A percentile compares a stretch with the other conserved stretches of the same genome.
Evolutionary conservation across 2,797 vertebrate species (phyloP).

Genomic region (Brachymystax lenok): DNA sequence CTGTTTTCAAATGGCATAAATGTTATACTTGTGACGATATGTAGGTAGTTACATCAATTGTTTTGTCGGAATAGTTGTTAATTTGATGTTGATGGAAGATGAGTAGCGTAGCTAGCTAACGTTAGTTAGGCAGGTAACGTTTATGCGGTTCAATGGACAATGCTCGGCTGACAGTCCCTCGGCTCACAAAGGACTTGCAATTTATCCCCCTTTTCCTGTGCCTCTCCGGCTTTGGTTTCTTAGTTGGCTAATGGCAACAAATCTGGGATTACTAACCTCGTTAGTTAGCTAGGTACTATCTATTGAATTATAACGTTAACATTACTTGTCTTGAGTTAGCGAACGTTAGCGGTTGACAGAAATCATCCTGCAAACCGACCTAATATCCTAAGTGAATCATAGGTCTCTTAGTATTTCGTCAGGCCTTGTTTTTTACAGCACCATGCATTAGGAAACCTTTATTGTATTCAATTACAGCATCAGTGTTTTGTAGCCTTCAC

Average conservation of each 20-base stretch:
- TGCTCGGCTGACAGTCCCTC: neutral
- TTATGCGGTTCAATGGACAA: neutral
- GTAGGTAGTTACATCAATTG: neutral
- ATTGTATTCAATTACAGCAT: neutral
- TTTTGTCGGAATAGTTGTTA: neutral
- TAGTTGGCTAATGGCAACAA: neutral
- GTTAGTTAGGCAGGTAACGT: neutral
- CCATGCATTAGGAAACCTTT: neutral
- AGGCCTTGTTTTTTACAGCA: too few species aligned
- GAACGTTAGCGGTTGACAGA: neutral
- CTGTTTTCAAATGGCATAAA: neutral
- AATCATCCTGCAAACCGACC: neutral
- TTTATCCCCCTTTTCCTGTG: neutral
- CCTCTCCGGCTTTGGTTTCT: neutral
- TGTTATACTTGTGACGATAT: neutral
- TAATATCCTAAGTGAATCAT: neutral
- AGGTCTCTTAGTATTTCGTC: neutral
- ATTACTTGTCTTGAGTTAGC: neutral
- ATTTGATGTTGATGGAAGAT: neutral
- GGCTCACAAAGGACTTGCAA: constrained; percentile 8
- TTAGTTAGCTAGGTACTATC: neutral
- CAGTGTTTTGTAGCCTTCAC: neutral
- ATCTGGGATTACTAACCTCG: neutral
- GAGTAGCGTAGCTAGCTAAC: neutral
- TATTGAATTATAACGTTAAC: neutral